phyloP scores from a whole-genome alignment of 2,888 invertebrate genomes.

The Agrochola lota region DNA sequence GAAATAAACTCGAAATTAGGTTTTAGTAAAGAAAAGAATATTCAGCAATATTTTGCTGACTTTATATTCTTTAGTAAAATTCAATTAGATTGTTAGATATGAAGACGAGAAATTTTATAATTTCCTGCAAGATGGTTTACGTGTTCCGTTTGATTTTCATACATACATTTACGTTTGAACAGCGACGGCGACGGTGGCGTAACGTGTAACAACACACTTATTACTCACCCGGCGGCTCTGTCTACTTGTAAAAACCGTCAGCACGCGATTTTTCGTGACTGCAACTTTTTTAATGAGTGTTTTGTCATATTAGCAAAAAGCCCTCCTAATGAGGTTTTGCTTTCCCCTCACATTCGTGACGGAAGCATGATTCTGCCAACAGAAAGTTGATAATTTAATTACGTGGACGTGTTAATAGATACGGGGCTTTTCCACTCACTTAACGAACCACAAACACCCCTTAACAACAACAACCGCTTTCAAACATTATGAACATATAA shows the following conservation, averaged over 20 bases:
- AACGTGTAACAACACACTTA: slow-evolving; percentile 44
- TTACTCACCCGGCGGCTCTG: slow-evolving; percentile 41
- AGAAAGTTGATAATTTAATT: slow-evolving; percentile 75
- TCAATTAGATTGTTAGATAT: background rate
- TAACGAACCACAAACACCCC: slow-evolving; percentile 49
- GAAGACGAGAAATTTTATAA: background rate
- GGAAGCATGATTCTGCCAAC: slow-evolving; percentile 64
- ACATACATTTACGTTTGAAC: slow-evolving; percentile 28
- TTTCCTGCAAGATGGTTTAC: slow-evolving; percentile 18
- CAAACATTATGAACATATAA: slow-evolving; percentile 48
- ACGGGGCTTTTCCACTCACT: slow-evolving; percentile 62
- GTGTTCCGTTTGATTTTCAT: slow-evolving; percentile 26
- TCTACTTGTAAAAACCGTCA: slow-evolving; percentile 58
- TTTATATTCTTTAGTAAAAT: background rate
- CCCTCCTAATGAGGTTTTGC: slow-evolving; percentile 71
- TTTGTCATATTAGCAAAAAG: slow-evolving; percentile 73
- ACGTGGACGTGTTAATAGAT: slow-evolving; percentile 63
- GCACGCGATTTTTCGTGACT: slow-evolving; percentile 76
- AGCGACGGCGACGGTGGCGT: slow-evolving; percentile 19
- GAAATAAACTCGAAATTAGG: background rate
- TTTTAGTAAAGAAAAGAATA: too few relatives aligned
- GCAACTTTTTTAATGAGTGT: slow-evolving; percentile 71
- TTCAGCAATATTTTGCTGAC: too few relatives aligned
- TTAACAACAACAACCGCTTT: slow-evolving; percentile 42
- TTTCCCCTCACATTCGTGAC: slow-evolving; percentile 66